These are phyloP conservation scores for Phortica okadai DNA, from an alignment of 2,888 invertebrate species.

Conservation along the genomic window DNA sequence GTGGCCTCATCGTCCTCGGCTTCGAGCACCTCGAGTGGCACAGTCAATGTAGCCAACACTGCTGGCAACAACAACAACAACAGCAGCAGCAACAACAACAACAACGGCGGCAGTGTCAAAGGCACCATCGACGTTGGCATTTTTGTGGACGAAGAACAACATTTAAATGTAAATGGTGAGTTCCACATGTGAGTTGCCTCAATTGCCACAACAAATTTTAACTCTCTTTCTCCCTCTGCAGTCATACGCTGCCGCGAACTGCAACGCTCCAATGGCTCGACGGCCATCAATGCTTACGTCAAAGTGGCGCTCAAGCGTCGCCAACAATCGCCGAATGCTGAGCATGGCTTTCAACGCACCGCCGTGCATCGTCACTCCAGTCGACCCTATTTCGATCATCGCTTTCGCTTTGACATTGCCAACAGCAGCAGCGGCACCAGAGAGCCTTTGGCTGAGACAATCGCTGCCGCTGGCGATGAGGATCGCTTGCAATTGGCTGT, in stretches of 20 bases:
- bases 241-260: slow-evolving; percentile 88
- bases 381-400: slow-evolving; percentile 88
- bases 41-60: slow-evolving; percentile 40
- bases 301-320: slow-evolving; percentile 79
- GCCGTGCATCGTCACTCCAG: slow-evolving; percentile 87
- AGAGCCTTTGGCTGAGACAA: not conserved
- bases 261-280: slow-evolving; percentile 80
- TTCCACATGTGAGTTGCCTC: slow-evolving; percentile 60
- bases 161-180: slow-evolving; percentile 85
- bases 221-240: slow-evolving; percentile 70
- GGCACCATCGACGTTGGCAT: slow-evolving; percentile 83
- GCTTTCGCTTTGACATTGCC: slow-evolving; percentile 81
- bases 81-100: slow-evolving; percentile 28
- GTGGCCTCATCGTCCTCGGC: slow-evolving; percentile 73
- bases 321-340: slow-evolving; percentile 34
- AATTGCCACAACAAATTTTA: not conserved
- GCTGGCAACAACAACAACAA: slow-evolving; percentile 12
- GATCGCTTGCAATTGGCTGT: slow-evolving; percentile 85
- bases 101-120: slow-evolving; percentile 62
- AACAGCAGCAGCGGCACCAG: not conserved
- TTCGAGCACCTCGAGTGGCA: slow-evolving; percentile 25
- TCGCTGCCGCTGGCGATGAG: slow-evolving; percentile 29
- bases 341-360: slow-evolving; percentile 84
- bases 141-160: slow-evolving; percentile 78
- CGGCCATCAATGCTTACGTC: slow-evolving; percentile 87